Conservation (phyloP, 2,888 invertebrate genomes). For the Conops quadrifasciatus region DNA sequence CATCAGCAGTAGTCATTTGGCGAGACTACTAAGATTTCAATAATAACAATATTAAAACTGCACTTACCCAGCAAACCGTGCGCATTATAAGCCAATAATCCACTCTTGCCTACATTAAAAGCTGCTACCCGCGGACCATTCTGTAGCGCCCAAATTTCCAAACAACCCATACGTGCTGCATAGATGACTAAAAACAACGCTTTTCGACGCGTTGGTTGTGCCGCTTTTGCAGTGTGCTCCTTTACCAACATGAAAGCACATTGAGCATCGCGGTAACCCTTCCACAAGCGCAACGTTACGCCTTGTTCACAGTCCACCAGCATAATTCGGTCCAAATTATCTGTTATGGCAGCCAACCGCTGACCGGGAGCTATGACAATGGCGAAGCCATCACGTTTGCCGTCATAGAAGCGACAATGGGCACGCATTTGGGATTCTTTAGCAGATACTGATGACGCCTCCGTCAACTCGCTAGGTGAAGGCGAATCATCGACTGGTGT, state of each 20-base stretch:
- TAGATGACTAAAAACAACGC: conserved; percentile 90
- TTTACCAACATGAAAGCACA: conserved; percentile 90
- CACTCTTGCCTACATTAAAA: conserved; percentile 88
- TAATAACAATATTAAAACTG: neutral
- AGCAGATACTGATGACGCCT: conserved; percentile 51
- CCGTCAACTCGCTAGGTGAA: conserved; percentile 56
- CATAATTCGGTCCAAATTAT: conserved; percentile 87
- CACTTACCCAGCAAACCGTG: conserved; percentile 76
- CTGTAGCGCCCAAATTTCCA: conserved; percentile 93
- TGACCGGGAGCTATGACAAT: conserved; percentile 79
- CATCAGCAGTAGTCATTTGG: no score
- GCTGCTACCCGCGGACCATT: conserved; percentile 90
- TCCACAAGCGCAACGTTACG: conserved; percentile 85
- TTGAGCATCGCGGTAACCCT: conserved; percentile 95
- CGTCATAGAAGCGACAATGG: conserved; percentile 84
- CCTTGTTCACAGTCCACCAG: conserved; percentile 85
- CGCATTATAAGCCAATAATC: conserved; percentile 80
- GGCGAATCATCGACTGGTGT: conserved; percentile 54
- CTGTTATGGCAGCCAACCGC: conserved; percentile 81
- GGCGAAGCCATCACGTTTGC: conserved; percentile 77
- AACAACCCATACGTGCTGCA: conserved; percentile 87
- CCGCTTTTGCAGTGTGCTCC: conserved; percentile 68
- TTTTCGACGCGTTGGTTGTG: conserved; percentile 64
- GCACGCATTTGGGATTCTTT: conserved; percentile 76
- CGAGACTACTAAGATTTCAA: no score